phyloP scores from a whole-genome alignment of 2,797 vertebrate species.

The Cossypha niveicapilla region DNA sequence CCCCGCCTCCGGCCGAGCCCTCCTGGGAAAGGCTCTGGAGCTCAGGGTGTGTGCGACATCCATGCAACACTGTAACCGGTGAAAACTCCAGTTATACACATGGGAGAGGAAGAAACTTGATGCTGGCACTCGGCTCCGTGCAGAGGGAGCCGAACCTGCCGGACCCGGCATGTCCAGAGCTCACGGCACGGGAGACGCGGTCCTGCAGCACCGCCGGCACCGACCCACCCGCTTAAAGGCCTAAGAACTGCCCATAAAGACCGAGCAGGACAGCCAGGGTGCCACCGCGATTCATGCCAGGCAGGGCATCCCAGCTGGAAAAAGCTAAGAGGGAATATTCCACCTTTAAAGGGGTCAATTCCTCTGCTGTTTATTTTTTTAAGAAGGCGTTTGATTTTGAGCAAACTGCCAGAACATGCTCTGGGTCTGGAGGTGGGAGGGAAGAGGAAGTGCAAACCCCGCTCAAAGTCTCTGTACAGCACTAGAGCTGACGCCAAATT shows the following conservation, averaged over 20 bases:
- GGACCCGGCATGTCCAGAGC: accelerated
- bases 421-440: constrained; percentile 1
- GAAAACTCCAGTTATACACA: not conserved
- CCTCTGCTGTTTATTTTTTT: constrained; percentile 1
- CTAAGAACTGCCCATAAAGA: not conserved
- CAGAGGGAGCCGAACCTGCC: not conserved
- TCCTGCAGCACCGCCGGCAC: not conserved
- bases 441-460: constrained; percentile 5
- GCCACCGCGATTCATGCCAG: not conserved
- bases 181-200: not conserved
- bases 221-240: accelerated
- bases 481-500: not conserved
- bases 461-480: not conserved
- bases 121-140: accelerated
- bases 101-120: not conserved
- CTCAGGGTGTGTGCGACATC: not conserved
- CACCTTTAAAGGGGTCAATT: not conserved
- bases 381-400: not conserved
- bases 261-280: not conserved
- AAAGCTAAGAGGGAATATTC: not conserved
- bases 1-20: not conserved
- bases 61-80: not conserved
- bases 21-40: not conserved
- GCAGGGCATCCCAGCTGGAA: not conserved
- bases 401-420: not conserved